A percentile compares a stretch with the other conserved stretches of the same genome.
Conservation (phyloP, 1,140 invertebrate species). For the Papilio glaucus region DNA sequence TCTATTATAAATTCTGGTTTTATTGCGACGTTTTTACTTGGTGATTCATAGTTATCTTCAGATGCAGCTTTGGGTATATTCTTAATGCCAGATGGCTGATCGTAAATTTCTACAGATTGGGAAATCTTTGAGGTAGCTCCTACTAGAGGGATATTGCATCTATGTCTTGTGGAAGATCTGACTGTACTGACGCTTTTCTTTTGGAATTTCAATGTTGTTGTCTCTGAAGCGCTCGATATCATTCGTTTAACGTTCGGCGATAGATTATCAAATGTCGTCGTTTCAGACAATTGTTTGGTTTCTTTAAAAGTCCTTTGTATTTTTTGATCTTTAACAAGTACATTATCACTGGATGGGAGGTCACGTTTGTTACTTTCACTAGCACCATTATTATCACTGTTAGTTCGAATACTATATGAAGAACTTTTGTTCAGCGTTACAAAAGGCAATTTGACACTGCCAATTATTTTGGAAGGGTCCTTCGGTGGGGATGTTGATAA, state of each 20-base stretch:
- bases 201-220: constrained; percentile 74
- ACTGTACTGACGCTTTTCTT: constrained; percentile 72
- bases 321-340: constrained; percentile 54
- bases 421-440: constrained; percentile 74
- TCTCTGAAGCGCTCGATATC: constrained; percentile 83
- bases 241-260: constrained; percentile 85
- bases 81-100: constrained; percentile 69
- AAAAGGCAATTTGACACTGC: constrained; percentile 75
- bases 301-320: constrained; percentile 70
- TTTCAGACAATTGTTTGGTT: constrained; percentile 56
- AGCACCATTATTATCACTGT: constrained; percentile 77
- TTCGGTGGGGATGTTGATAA: constrained; percentile 63
- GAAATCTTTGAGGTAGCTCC: constrained; percentile 82
- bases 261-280: constrained; percentile 78
- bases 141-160: constrained; percentile 78
- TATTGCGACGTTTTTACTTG: constrained; percentile 47
- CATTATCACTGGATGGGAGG: constrained; percentile 59
- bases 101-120: constrained; percentile 80
- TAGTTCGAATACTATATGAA: constrained; percentile 71
- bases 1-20: constrained; percentile 73
- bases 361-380: constrained; percentile 64
- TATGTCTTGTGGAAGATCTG: constrained; percentile 69
- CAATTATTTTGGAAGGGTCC: constrained; percentile 74
- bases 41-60: constrained; percentile 48
- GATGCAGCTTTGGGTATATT: constrained; percentile 48